phyloP scores from a whole-genome alignment of 2,113 vertebrate species.

The Pterocles orientalis region DNA sequence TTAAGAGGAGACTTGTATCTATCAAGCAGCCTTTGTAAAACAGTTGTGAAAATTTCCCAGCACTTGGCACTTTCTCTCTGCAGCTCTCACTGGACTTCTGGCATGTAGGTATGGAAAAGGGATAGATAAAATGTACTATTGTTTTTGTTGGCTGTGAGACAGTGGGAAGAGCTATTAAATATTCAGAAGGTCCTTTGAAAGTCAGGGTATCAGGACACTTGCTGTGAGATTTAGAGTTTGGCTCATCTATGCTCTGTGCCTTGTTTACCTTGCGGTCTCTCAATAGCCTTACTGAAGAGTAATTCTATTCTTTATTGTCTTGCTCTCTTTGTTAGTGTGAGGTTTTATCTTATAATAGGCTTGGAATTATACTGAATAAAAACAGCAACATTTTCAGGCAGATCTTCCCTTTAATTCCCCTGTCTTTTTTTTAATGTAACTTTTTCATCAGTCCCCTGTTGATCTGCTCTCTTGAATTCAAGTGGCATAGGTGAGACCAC shows the following conservation, averaged over 20 bases:
- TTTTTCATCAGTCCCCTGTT: neutral
- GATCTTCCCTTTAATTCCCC: neutral
- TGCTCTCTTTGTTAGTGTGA: neutral
- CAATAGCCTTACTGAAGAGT: neutral
- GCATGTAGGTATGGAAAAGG: slow-evolving; percentile 10
- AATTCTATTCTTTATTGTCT: slow-evolving; percentile 21
- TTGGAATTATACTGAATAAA: neutral
- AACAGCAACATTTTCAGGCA: neutral
- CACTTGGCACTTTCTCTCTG: neutral
- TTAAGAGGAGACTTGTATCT: neutral
- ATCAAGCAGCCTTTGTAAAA: slow-evolving; percentile 33
- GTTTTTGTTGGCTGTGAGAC: slow-evolving; percentile 14
- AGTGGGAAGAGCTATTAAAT: slow-evolving; percentile 37
- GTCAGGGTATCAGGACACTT: neutral
- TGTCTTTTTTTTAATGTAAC: no score
- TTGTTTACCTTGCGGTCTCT: neutral
- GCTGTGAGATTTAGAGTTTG: slow-evolving; percentile 26
- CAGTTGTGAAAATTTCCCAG: slow-evolving; percentile 9
- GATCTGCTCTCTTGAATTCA: neutral
- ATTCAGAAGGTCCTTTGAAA: slow-evolving; percentile 43
- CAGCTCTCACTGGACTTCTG: slow-evolving; percentile 35
- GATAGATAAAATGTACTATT: slow-evolving; percentile 1
- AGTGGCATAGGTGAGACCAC: neutral
- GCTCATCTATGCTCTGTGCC: neutral
- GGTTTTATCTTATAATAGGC: neutral